Evolutionary conservation across 2,113 vertebrate species (phyloP), one percentile per base, ranked within the genome.

Genomic region (Phrynosoma blainvillii): DNA sequence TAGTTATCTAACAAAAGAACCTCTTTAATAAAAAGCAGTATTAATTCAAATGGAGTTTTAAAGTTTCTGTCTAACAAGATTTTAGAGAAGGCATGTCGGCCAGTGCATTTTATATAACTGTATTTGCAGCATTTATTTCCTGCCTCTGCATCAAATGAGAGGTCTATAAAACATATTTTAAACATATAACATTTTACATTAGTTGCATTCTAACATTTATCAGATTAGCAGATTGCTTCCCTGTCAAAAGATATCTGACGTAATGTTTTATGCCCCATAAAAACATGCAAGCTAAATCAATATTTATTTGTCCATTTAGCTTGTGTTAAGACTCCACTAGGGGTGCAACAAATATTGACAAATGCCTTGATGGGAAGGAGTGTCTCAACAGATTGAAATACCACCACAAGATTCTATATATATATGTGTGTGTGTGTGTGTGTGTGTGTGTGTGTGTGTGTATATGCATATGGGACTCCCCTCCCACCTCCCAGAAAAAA

Each of bases 1-100:
- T 93, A 93, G 56, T 92, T 92, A 91, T 92, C 18, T 9, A 3
- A 89, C 54, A 90, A 92, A 93, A 91, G 2, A 27, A n/a, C 89
- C 1, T 47, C 84, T 87, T 86, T 65, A 75, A 11, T n/a, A 85
- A 86, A 90, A 75, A 30, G 47, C 54, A 82, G 81, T 27, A 87
- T 91, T 91, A 89, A 89, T 93, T 32, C 40, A 85, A 62, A 89
- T 2, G 12, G 6, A 80, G 18, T 92, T 90, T 62, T 18, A 8
- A 16, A 82, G 62, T 40, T 90, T 83, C 85, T 54, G 68, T 25
- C 84, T 88, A 86, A 54, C 30, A 84, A 87, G 47, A 78, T 94
- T 93, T 87, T 85, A 68, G 84, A 88, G 76, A 66, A 32, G 59
- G 32, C 80, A 30, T 36, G 90, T 87, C 47, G 73, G 59, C 70